phyloP scores from a whole-genome alignment of 2,797 vertebrate genomes.

The Echeneis naucrates region DNA sequence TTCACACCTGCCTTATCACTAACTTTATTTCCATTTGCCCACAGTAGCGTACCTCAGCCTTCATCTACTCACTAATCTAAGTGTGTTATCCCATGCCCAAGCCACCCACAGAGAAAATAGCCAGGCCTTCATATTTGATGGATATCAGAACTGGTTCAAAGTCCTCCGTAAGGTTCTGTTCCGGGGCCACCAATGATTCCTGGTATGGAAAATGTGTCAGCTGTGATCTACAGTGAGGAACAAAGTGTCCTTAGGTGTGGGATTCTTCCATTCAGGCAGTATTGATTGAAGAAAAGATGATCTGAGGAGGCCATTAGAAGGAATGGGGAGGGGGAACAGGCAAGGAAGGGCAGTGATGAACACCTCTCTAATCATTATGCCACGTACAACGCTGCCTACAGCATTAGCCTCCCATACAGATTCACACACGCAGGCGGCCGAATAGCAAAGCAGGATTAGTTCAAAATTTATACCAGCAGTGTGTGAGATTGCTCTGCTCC shows the following conservation, averaged over 20 bases:
- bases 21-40: slow-evolving; percentile 47
- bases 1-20: slow-evolving; percentile 68
- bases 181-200: slow-evolving; percentile 39
- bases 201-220: slow-evolving; percentile 69
- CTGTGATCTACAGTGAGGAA: slow-evolving; percentile 66
- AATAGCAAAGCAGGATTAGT: slow-evolving; percentile 43
- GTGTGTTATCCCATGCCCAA: slow-evolving; percentile 13
- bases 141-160: slow-evolving; percentile 64
- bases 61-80: slow-evolving; percentile 45
- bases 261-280: slow-evolving; percentile 73
- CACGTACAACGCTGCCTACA: slow-evolving; percentile 47
- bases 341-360: slow-evolving; percentile 61
- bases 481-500: slow-evolving; percentile 16
- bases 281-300: slow-evolving; percentile 80
- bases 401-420: slow-evolving; percentile 47
- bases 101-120: slow-evolving; percentile 32
- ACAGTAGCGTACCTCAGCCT: slow-evolving; percentile 48
- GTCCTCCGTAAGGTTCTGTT: slow-evolving; percentile 65
- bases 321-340: slow-evolving; percentile 53
- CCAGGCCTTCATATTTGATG: slow-evolving; percentile 56
- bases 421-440: slow-evolving; percentile 11
- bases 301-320: slow-evolving; percentile 74
- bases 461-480: slow-evolving; percentile 44
- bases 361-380: slow-evolving; percentile 73
- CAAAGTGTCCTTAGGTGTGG: slow-evolving; percentile 73